phyloP scores from a whole-genome alignment of 2,888 invertebrate species.

The Epiblema foenella region DNA sequence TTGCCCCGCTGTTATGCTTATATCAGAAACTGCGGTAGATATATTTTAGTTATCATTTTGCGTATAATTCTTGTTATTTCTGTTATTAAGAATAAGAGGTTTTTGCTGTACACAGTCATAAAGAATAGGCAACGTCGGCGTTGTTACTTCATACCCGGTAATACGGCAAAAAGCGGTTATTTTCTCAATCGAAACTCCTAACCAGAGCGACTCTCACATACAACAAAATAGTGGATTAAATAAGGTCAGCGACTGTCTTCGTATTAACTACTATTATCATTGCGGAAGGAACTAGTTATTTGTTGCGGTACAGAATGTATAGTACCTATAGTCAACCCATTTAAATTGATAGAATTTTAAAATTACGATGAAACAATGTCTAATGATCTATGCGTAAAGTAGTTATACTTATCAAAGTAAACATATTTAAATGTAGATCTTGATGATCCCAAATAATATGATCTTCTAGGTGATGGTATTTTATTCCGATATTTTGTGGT shows the following conservation, averaged over 20 bases:
- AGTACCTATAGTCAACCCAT: background rate
- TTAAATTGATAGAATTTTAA: no score
- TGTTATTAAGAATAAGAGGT: background rate
- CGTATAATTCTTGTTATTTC: background rate
- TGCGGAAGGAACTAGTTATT: conserved; percentile 7
- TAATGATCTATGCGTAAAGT: no score
- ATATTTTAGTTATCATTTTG: no score
- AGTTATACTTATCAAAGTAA: no score
- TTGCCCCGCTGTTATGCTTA: no score
- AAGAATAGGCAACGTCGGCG: background rate
- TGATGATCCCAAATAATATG: no score
- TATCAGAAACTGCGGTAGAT: no score
- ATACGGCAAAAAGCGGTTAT: conserved; percentile 12
- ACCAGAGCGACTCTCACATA: conserved; percentile 8
- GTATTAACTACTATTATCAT: conserved; percentile 21
- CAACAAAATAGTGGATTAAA: conserved; percentile 14
- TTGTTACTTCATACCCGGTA: conserved; percentile 22
- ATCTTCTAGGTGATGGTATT: no score
- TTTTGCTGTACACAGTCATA: background rate
- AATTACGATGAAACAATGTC: no score
- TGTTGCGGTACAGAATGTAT: background rate
- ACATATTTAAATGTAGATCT: no score
- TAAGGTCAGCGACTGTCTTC: conserved; percentile 22
- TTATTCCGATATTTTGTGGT: no score
- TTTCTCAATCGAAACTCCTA: conserved; percentile 23